Evolutionary conservation across 1,140 invertebrate species (phyloP), one percentile per base, ranked within the genome.

Genomic region (Sesamia nonagrioides): DNA sequence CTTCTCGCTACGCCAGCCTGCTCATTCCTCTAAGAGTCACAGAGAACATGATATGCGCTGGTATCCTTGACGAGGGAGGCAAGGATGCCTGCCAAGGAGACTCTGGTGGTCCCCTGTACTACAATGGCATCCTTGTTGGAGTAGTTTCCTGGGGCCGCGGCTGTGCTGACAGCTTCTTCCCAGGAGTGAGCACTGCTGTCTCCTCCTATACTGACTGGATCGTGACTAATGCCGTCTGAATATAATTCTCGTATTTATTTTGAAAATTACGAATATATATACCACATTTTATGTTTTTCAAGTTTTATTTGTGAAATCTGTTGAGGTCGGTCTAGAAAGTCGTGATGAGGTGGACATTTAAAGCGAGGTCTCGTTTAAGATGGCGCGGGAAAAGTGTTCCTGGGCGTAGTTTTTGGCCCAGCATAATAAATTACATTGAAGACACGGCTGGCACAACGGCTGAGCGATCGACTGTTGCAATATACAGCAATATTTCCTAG

Each of bases 1-100:
- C 61, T 2, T 13, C 74, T 1, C 66, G 85, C 0, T 89, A 90
- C 68, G 11, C 11, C 8, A 37, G 15, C 1, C 68, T 37, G 0
- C 1, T 11, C 17, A 45, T 9, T 1, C 54, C 75, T 6, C 4
- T 0, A 11, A 18, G 42, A 0, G 82, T 90, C 1, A 86, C 83
- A 8, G 63, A 82, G n/a, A 86, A 86, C 66, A 88, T 89, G 88
- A 88, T 88, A 56, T 89, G 86, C 48, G 82, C 85, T 61, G 86
- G 88, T 63, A 18, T 88, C 18, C 80, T 86, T 0, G 81, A 84
- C 42, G 76, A 85, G 0, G 86, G 84, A n/a, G 82, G 87, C 15
- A 52, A 42, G 9, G 87, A 96, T 84, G 96, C 97, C 9, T 97
- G 97, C 84, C 96, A 96, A 88, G 96, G 96, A 1, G 97, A 97